Evolutionary conservation across 1,140 invertebrate genomes (phyloP).

Genomic region (Hestina assimilis): DNA sequence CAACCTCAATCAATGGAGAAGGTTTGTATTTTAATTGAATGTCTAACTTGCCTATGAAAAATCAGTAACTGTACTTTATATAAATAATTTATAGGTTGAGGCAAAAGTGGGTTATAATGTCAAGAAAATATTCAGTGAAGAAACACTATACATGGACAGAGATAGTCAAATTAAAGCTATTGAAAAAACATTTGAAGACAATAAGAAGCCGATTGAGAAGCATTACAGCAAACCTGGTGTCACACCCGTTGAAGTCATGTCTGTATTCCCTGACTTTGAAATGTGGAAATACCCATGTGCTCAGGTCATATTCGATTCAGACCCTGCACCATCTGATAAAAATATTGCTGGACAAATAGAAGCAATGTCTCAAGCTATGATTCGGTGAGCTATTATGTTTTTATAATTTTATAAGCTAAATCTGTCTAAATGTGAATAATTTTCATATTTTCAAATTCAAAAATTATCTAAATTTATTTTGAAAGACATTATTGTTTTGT

Average conservation of each 20-base stretch:
- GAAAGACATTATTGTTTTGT: no score
- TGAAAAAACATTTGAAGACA: constrained; percentile 98
- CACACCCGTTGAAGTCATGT: constrained; percentile 90
- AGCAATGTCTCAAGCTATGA: constrained; percentile 99
- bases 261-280: constrained; percentile 96
- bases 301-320: constrained; percentile 99
- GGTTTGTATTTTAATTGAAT: no score
- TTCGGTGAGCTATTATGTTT: constrained; percentile 79
- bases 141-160: constrained; percentile 96
- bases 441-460: constrained; percentile 6
- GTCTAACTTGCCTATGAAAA: no score
- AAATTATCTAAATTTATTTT: no score
- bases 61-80: not conserved
- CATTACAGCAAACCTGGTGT: constrained; percentile 98
- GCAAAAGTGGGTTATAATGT: constrained; percentile 99
- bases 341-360: constrained; percentile 92
- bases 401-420: not conserved
- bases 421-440: not conserved
- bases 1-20: constrained; percentile 97
- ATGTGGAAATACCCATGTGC: constrained; percentile 98
- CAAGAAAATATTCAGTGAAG: constrained; percentile 96
- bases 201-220: constrained; percentile 90
- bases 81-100: constrained; percentile 82
- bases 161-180: constrained; percentile 99
- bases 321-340: constrained; percentile 92